These are phyloP conservation scores for Lates calcarifer DNA, from an alignment of 2,113 vertebrate species.

Conservation along the genomic window DNA sequence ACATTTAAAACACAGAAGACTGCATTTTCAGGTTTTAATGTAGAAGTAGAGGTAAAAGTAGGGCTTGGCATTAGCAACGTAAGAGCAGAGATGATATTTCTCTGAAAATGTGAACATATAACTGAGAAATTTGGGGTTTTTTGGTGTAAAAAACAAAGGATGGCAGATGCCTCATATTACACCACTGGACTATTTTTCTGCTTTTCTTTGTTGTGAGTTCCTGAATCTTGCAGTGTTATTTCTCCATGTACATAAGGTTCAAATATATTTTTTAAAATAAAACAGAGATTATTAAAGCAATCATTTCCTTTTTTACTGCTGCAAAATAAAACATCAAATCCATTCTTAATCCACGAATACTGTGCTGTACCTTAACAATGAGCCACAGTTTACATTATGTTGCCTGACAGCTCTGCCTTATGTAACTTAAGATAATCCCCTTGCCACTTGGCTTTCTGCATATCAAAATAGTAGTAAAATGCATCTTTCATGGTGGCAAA, in stretches of 20 bases:
- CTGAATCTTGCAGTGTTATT: not conserved
- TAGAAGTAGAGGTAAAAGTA: not conserved
- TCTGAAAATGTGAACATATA: not conserved
- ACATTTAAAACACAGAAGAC: not conserved
- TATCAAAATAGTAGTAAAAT: constrained; percentile 33
- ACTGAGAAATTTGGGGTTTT: not conserved
- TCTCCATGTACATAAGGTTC: not conserved
- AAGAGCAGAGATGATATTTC: not conserved
- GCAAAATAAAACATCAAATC: constrained; percentile 30
- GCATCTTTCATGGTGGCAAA: constrained; percentile 23
- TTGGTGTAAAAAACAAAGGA: not conserved
- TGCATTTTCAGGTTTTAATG: not conserved
- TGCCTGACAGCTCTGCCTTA: constrained; percentile 53
- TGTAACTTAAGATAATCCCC: constrained; percentile 38
- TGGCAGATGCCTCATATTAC: not conserved
- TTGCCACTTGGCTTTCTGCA: constrained; percentile 24
- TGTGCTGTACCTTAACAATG: constrained; percentile 17
- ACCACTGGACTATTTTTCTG: not conserved
- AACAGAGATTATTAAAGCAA: constrained; percentile 26
- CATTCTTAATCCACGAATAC: constrained; percentile 32
- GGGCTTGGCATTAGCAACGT: not conserved
- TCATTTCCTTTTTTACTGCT: not conserved
- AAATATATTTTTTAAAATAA: constrained; percentile 20
- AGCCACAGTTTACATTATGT: constrained; percentile 42
- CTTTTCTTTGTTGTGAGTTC: not conserved